These are phyloP conservation scores for Phortica okadai DNA, from an alignment of 2,888 invertebrate species.

Conservation along the genomic window DNA sequence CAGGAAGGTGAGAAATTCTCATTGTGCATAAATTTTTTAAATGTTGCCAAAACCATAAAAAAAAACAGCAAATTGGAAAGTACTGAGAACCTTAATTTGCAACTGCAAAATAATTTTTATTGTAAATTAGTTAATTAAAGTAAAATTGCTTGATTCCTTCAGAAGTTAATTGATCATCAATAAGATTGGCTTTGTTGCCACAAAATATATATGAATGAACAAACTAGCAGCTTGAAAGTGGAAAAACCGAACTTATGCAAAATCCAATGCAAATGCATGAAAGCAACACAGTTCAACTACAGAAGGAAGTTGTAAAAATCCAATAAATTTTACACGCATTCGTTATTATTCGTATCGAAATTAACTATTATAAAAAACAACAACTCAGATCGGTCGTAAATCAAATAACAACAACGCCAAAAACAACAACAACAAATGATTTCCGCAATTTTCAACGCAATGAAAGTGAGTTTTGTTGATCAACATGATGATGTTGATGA, in stretches of 20 bases:
- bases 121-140: too few species aligned
- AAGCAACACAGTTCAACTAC: not conserved
- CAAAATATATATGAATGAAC: too few species aligned
- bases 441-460: constrained; percentile 48
- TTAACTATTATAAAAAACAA: not conserved
- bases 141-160: too few species aligned
- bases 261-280: not conserved
- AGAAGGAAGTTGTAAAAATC: constrained; percentile 18
- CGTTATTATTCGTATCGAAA: not conserved
- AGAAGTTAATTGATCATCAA: too few species aligned
- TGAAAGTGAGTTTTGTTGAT: constrained; percentile 3
- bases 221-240: too few species aligned
- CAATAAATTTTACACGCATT: constrained; percentile 7
- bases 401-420: not conserved
- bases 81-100: too few species aligned
- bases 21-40: too few species aligned
- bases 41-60: too few species aligned
- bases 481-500: not conserved
- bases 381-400: not conserved
- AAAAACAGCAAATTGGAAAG: too few species aligned
- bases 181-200: too few species aligned
- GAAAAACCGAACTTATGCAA: not conserved
- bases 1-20: too few species aligned
- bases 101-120: too few species aligned
- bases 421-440: constrained; percentile 36